Base-by-base conservation (phyloP, 2,113 vertebrate genomes). In the Zosterops lateralis region DNA sequence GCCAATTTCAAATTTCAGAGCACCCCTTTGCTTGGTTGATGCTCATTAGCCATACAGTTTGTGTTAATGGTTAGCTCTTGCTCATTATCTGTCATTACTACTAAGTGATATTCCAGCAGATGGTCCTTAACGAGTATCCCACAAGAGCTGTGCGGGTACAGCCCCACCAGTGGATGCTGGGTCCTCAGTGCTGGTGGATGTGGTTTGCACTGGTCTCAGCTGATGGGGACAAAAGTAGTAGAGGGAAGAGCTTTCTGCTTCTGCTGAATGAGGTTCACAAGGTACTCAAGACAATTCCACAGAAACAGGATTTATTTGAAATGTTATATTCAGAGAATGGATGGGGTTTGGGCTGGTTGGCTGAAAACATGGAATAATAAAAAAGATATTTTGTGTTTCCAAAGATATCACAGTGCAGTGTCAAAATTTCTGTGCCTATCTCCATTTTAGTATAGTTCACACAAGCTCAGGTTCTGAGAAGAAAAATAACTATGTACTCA, bases 101-200 rank as follows among this genome's bases (percentile, higher is more conserved):
- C 32, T 47, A 16, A 83, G 34, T 29, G 16, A 14, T 36, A 17
- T 75, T 88, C 32, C 79, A 68, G 48, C 62, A 90, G 87, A 68
- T 83, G 83, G 67, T 57, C 54, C 62, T 56, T 73, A 72, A 68
- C 0, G 2, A 73, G 19, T 26, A 51, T 40, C 80, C 58, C 20
- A 6, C 18, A 1, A 5, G 26, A 79, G 62, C 62, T 29, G 58
- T 32, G 58, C 0, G 0, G 7, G 5, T 32, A 29, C 22, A 38
- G 60, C 12, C 36, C 64, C 38, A 14, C 1, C 50, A 53, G 45
- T 0, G 2, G 29, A 8, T 40, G 32, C 26, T 29, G 13, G 9
- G 3, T 18, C 31, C 9, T 51, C 50, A 17, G 4, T 1, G 17
- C 58, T 48, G 64, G n/a, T 38, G 87, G 32, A 5, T 15, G 28